Evolutionary conservation across 2,113 vertebrate species (phyloP).

Genomic region (Rhea pennata): DNA sequence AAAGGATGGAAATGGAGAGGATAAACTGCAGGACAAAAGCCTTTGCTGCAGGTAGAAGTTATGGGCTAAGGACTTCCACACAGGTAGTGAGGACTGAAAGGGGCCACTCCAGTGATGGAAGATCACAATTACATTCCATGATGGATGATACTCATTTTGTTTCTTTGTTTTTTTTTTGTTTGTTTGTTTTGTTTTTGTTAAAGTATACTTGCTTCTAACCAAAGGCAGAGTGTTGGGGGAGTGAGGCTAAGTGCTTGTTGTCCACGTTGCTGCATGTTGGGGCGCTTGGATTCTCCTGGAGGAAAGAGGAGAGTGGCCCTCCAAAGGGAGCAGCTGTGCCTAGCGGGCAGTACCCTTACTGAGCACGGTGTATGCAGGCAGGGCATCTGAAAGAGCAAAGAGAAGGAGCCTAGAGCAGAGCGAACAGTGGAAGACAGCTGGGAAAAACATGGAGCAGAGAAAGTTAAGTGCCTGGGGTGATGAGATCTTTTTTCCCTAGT

Average conservation of each 20-base stretch:
- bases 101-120: neutral
- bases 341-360: neutral
- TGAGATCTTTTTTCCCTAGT: neutral
- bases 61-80: neutral
- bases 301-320: neutral
- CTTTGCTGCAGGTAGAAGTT: neutral
- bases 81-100: neutral
- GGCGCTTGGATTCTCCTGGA: neutral
- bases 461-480: neutral
- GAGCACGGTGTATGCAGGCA: neutral
- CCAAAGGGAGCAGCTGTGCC: neutral
- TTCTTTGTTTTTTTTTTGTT: neutral
- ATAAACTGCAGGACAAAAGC: neutral
- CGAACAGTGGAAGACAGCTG: conserved; percentile 23
- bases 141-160: neutral
- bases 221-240: neutral
- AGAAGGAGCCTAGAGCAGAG: neutral
- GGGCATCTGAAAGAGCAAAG: neutral
- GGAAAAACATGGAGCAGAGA: neutral
- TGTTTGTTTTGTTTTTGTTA: neutral
- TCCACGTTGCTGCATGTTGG: neutral
- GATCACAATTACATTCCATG: neutral
- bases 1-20: neutral
- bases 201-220: neutral
- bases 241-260: neutral